Evolutionary conservation across 2,797 vertebrate genomes (phyloP).

Genomic region (Menidia menidia): DNA sequence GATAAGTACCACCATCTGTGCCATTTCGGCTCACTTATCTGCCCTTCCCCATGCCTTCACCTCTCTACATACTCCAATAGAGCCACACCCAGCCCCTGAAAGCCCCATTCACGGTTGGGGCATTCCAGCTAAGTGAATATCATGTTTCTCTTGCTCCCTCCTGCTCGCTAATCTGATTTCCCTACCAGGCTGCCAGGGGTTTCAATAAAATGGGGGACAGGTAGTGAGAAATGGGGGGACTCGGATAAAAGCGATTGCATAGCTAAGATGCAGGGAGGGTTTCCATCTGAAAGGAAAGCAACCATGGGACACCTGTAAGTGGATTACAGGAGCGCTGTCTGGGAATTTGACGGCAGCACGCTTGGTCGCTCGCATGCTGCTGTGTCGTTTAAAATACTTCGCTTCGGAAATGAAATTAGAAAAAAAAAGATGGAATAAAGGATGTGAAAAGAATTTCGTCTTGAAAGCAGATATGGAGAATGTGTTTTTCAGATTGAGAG

Average conservation of each 20-base stretch:
- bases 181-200: conserved; percentile 62
- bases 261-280: conserved; percentile 37
- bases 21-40: conserved; percentile 76
- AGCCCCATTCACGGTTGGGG: conserved; percentile 54
- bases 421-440: conserved; percentile 20
- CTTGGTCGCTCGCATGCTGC: conserved; percentile 36
- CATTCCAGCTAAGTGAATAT: conserved; percentile 71
- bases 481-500: conserved; percentile 50
- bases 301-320: conserved; percentile 73
- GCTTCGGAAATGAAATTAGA: conserved; percentile 50
- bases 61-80: conserved; percentile 60
- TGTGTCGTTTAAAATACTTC: conserved; percentile 45
- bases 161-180: conserved; percentile 78
- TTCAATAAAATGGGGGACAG: conserved; percentile 66
- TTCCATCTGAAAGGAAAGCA: conserved; percentile 39
- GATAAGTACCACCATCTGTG: conserved; percentile 76
- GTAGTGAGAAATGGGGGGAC: conserved; percentile 53
- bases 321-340: conserved; percentile 71
- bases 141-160: conserved; percentile 64
- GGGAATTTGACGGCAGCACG: conserved; percentile 54
- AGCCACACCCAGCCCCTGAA: conserved; percentile 56
- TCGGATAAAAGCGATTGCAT: conserved; percentile 69
- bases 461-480: conserved; percentile 41
- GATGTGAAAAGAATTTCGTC: conserved; percentile 27
- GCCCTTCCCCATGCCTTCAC: conserved; percentile 58